phyloP scores from a whole-genome alignment of 2,888 invertebrate species.

The Erebia epiphron region DNA sequence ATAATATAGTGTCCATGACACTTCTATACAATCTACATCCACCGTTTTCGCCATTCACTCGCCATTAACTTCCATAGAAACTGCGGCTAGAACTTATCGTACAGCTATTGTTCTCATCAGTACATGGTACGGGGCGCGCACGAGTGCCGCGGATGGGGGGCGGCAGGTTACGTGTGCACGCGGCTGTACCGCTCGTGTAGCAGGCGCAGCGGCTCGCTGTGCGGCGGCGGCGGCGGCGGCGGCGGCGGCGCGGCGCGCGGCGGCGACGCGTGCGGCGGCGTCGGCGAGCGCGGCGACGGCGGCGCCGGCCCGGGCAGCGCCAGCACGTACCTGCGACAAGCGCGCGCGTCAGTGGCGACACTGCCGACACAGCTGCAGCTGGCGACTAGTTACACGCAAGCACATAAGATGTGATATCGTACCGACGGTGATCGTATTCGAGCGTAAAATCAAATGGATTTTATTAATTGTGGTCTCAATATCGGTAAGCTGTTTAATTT shows the following conservation, averaged over 20 bases:
- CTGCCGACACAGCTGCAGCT: neutral
- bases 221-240: conserved; percentile 31
- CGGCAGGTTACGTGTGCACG: conserved; percentile 62
- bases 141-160: neutral
- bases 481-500: no score
- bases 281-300: conserved; percentile 57
- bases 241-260: conserved; percentile 66
- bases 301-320: conserved; percentile 73
- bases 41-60: no score
- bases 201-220: conserved; percentile 41
- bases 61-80: no score
- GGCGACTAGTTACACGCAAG: no score
- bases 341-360: no score
- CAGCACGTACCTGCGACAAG: conserved; percentile 64
- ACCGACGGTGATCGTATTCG: no score
- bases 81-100: neutral
- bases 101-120: neutral
- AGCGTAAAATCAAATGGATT: no score
- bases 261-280: conserved; percentile 45
- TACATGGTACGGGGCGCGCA: neutral
- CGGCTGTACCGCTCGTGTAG: conserved; percentile 64
- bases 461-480: no score
- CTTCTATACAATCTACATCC: no score
- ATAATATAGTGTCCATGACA: no score
- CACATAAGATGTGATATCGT: no score